Evolutionary conservation across 2,888 invertebrate genomes (phyloP).

Genomic region (Isoperla grammatica): DNA sequence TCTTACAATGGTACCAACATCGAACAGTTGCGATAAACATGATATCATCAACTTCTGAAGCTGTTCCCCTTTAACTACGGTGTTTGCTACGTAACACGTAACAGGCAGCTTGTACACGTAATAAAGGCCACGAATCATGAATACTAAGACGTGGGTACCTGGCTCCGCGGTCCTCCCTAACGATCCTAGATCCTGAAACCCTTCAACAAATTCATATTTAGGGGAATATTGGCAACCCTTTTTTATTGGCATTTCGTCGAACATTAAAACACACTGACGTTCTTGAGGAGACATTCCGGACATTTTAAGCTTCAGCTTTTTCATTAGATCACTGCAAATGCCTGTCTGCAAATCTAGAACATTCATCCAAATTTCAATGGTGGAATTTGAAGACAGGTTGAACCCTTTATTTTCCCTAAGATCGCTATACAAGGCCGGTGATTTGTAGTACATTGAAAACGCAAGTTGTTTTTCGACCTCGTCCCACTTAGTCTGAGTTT

Average conservation of each 20-base stretch:
- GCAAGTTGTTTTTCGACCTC: background rate
- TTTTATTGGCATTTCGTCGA: background rate
- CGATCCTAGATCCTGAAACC: background rate
- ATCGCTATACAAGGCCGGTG: background rate
- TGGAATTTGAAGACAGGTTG: background rate
- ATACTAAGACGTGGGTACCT: background rate
- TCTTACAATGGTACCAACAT: constrained; percentile 6
- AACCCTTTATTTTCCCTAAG: too few relatives aligned
- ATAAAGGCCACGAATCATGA: background rate
- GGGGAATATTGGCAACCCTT: background rate
- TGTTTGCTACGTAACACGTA: background rate
- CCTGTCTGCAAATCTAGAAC: background rate
- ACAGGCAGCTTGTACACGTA: constrained; percentile 9
- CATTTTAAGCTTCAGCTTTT: background rate
- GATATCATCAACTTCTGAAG: background rate
- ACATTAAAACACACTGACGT: background rate
- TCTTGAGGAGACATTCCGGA: background rate
- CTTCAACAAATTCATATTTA: background rate
- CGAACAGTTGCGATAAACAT: background rate
- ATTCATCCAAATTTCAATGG: background rate
- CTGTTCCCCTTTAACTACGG: background rate
- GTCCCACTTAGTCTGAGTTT: background rate
- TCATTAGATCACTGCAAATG: background rate
- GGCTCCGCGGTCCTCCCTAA: background rate
- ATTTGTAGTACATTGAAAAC: background rate